Conservation (phyloP, 1,140 invertebrate genomes). For the Lordiphosa mommai region DNA sequence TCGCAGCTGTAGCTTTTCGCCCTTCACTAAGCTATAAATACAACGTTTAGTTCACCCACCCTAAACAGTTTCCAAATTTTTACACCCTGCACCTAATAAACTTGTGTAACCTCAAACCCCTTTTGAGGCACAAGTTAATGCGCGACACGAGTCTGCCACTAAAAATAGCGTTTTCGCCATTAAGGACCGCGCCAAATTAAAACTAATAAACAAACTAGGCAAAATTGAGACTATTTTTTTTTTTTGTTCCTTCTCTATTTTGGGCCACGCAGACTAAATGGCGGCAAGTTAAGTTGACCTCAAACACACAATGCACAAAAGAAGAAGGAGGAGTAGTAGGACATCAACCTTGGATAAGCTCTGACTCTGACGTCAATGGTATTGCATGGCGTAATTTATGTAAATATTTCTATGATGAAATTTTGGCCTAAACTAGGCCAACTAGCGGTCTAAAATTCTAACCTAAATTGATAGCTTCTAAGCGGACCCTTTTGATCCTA, state of each 20-base stretch:
- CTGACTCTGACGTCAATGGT: constrained; percentile 28
- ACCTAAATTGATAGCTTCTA: constrained; percentile 25
- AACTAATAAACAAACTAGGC: constrained; percentile 32
- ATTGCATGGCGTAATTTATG: constrained; percentile 26
- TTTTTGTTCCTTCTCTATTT: constrained; percentile 2
- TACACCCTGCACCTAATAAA: too few species aligned
- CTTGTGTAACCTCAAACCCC: too few species aligned
- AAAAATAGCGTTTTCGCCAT: too few species aligned
- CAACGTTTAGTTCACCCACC: too few species aligned
- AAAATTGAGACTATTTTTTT: constrained; percentile 31
- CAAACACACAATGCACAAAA: constrained; percentile 39
- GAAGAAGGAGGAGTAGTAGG: constrained; percentile 36
- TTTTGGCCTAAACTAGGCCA: constrained; percentile 55
- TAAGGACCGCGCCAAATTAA: constrained; percentile 4
- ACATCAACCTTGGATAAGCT: constrained; percentile 36
- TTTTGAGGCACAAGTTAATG: too few species aligned
- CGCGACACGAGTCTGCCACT: too few species aligned
- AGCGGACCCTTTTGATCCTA: constrained; percentile 46
- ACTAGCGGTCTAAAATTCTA: constrained; percentile 36
- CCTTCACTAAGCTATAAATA: too few species aligned
- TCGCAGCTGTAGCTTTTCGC: too few species aligned
- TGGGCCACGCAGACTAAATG: constrained; percentile 19
- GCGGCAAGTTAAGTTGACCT: constrained; percentile 40
- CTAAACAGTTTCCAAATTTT: too few species aligned
- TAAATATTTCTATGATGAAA: constrained; percentile 12